A percentile compares a stretch with the other conserved stretches of the same genome.
Evolutionary conservation across 2,113 vertebrate species (phyloP).

Genomic region (Syngnathus typhle): DNA sequence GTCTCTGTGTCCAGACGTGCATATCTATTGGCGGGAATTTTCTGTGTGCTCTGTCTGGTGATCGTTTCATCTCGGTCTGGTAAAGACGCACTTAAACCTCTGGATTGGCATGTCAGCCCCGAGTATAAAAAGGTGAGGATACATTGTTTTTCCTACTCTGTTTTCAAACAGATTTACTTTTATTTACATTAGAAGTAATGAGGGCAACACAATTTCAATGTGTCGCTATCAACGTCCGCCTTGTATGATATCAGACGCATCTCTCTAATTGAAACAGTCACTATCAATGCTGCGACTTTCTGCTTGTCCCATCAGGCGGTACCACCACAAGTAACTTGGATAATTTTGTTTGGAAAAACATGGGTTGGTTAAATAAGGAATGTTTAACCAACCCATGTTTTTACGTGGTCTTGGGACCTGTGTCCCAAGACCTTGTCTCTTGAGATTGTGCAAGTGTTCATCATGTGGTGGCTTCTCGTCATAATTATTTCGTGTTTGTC

Average conservation of each 20-base stretch:
- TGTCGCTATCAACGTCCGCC: too few species aligned
- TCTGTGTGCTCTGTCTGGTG: slow-evolving; percentile 35
- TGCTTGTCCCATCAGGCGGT: too few species aligned
- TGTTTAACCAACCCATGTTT: too few species aligned
- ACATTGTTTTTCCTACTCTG: background rate
- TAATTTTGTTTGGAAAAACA: too few species aligned
- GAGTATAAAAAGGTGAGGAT: slow-evolving; percentile 36
- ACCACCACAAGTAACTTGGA: too few species aligned
- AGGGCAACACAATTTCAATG: background rate
- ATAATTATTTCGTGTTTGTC: background rate
- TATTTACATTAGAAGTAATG: background rate
- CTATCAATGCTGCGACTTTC: too few species aligned
- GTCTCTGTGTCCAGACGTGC: slow-evolving; percentile 33
- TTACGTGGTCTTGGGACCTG: too few species aligned
- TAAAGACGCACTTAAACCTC: slow-evolving; percentile 6
- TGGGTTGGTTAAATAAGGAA: too few species aligned
- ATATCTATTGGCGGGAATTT: slow-evolving; percentile 13
- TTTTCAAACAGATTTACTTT: background rate
- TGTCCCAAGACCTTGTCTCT: background rate
- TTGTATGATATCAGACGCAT: too few species aligned
- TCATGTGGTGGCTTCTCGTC: background rate
- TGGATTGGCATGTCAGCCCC: slow-evolving; percentile 24
- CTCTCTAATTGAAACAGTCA: too few species aligned
- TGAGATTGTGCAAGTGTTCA: background rate
- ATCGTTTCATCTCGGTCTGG: slow-evolving; percentile 8